phyloP scores from a whole-genome alignment of 2,888 invertebrate genomes.

The Icerya purchasi region DNA sequence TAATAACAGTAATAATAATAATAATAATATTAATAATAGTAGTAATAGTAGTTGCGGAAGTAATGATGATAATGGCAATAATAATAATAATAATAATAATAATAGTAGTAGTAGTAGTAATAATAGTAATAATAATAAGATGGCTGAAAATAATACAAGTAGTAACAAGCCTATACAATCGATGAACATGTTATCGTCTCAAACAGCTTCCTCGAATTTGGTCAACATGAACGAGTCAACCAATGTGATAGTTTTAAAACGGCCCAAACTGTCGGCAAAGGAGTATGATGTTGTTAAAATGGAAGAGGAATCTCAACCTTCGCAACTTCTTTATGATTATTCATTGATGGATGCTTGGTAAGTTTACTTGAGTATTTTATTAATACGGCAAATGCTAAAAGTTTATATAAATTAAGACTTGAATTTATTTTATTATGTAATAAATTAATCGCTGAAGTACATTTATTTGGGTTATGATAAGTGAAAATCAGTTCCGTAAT shows the following conservation, averaged over 20 bases:
- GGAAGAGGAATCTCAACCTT: constrained; percentile 50
- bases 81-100: too few relatives aligned
- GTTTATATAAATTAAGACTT: too few relatives aligned
- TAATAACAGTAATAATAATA: neutral
- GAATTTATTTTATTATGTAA: too few relatives aligned
- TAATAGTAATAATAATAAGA: neutral
- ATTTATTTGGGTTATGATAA: too few relatives aligned
- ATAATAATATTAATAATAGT: neutral
- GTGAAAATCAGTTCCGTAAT: too few relatives aligned
- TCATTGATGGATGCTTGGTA: constrained; percentile 64
- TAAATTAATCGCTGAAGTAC: too few relatives aligned
- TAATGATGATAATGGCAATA: neutral
- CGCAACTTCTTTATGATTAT: constrained; percentile 74
- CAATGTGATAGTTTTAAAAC: constrained; percentile 30
- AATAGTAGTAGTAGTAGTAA: neutral
- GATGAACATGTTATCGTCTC: constrained; percentile 8
- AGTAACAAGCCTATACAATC: constrained; percentile 1
- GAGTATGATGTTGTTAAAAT: constrained; percentile 57
- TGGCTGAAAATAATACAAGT: neutral
- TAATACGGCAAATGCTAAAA: too few relatives aligned
- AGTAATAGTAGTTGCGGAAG: neutral
- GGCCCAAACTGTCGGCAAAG: constrained; percentile 54
- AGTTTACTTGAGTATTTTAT: too few relatives aligned
- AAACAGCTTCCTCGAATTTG: neutral
- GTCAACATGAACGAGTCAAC: neutral